A percentile compares a stretch with the other conserved stretches of the same genome.
phyloP scores from a whole-genome alignment of 1,140 invertebrate genomes.

The Drosophila auraria region DNA sequence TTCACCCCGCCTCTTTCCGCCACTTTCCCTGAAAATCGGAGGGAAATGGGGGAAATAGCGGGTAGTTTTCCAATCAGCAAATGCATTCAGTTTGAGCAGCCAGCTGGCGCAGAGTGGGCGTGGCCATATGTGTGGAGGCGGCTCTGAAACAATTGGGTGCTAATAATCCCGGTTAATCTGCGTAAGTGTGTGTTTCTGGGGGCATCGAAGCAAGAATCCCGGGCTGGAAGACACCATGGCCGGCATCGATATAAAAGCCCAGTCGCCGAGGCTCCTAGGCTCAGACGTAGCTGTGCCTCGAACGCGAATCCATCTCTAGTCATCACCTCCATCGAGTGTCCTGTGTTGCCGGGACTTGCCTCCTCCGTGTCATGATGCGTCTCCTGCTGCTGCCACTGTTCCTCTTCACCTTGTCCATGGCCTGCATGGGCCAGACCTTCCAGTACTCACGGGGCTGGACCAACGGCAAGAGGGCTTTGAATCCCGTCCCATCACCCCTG shows the following conservation, averaged over 20 bases:
- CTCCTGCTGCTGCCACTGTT: constrained; percentile 72
- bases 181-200: constrained; percentile 60
- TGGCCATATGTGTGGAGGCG: constrained; percentile 47
- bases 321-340: constrained; percentile 3
- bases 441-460: constrained; percentile 92
- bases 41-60: neutral
- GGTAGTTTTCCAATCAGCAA: constrained; percentile 84
- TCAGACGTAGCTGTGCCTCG: constrained; percentile 58
- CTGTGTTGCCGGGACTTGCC: neutral
- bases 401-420: constrained; percentile 71
- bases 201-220: constrained; percentile 37
- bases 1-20: neutral
- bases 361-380: constrained; percentile 60
- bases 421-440: constrained; percentile 87
- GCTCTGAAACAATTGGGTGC: constrained; percentile 78
- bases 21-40: constrained; percentile 21
- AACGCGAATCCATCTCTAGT: constrained; percentile 11
- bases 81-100: constrained; percentile 83
- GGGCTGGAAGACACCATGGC: constrained; percentile 23
- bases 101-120: constrained; percentile 52
- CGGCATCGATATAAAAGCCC: constrained; percentile 64
- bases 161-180: constrained; percentile 82
- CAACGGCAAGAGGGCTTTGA: constrained; percentile 88
- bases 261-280: constrained; percentile 13
- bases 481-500: constrained; percentile 38